Evolutionary conservation across 2,113 vertebrate species (phyloP).

Genomic region (Laterallus jamaicensis): DNA sequence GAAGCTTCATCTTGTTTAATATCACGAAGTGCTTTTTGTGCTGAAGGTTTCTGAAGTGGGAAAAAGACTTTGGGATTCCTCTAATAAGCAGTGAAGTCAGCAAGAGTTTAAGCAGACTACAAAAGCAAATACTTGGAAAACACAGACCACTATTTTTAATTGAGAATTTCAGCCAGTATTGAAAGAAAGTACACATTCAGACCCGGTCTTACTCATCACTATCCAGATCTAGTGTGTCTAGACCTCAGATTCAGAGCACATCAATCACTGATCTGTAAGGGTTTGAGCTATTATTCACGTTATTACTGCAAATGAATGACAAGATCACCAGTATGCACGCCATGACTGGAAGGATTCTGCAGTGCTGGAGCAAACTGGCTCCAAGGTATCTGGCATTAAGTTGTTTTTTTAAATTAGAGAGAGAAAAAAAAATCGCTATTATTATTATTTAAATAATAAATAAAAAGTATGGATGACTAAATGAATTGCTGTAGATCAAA

Average conservation of each 20-base stretch:
- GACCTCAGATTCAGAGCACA: not conserved
- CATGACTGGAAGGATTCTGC: not conserved
- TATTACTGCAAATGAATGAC: not conserved
- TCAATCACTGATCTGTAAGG: not conserved
- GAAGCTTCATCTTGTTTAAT: not conserved
- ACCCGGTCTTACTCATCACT: not conserved
- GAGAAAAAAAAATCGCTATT: not conserved
- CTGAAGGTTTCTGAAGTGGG: not conserved
- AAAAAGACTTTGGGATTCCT: not conserved
- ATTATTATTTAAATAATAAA: not conserved
- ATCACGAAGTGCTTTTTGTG: not conserved
- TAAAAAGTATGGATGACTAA: not conserved
- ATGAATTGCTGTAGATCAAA: not conserved
- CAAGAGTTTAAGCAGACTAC: not conserved
- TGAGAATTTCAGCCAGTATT: not conserved
- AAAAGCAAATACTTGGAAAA: not conserved
- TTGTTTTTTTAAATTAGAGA: not conserved
- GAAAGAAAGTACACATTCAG: not conserved
- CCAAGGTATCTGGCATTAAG: rapidly evolving
- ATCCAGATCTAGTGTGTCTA: not conserved
- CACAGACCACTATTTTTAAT: not conserved
- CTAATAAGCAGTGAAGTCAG: not conserved
- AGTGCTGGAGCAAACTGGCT: not conserved
- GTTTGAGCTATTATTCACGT: not conserved
- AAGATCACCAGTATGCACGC: not conserved